Percentiles rank a stretch among this genome's conserved stretches.
Evolutionary conservation across 2,797 vertebrate genomes (phyloP).

Genomic region (Chanos chanos): DNA sequence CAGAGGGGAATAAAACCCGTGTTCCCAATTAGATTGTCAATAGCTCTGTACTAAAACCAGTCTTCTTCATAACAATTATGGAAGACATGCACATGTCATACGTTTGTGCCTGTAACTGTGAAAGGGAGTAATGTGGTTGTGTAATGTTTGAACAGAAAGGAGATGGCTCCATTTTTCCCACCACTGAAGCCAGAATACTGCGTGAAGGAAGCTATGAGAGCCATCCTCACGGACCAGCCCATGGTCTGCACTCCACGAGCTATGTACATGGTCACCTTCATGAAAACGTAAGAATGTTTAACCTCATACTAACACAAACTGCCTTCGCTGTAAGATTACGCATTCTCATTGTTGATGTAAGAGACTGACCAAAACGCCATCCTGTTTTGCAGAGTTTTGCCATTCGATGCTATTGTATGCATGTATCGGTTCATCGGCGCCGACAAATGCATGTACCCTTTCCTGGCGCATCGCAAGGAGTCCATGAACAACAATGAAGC

Average conservation of each 20-base stretch:
- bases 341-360: not conserved
- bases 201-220: constrained; percentile 82
- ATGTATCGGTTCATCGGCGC: constrained; percentile 87
- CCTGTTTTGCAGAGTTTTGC: constrained; percentile 73
- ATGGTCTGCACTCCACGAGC: constrained; percentile 85
- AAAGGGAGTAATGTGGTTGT: not conserved
- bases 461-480: constrained; percentile 82
- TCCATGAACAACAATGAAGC: constrained; percentile 86
- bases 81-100: no score
- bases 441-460: constrained; percentile 88
- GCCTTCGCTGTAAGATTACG: not conserved
- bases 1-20: no score
- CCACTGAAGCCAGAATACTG: constrained; percentile 84
- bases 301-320: no score
- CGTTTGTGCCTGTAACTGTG: not conserved
- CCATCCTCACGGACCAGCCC: constrained; percentile 85
- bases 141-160: constrained; percentile 68
- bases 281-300: constrained; percentile 78
- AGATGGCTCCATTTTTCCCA: constrained; percentile 81
- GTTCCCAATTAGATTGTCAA: no score
- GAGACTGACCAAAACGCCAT: no score
- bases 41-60: not conserved
- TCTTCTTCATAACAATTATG: not conserved
- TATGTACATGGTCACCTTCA: constrained; percentile 86
- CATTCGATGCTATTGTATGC: constrained; percentile 85